phyloP scores from a whole-genome alignment of 2,888 invertebrate genomes.

The Lasioglossum malachurum region DNA sequence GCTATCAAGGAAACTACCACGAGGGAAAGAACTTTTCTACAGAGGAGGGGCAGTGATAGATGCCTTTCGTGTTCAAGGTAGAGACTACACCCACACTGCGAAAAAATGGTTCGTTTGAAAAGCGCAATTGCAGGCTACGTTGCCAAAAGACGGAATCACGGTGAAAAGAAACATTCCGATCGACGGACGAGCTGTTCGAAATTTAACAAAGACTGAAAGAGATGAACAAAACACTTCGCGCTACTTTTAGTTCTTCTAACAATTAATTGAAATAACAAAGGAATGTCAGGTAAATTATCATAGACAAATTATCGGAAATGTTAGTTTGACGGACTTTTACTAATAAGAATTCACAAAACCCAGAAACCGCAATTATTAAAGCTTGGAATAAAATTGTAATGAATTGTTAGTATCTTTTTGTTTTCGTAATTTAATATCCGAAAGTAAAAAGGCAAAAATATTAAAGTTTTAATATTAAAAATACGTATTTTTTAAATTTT shows the following conservation, averaged over 20 bases:
- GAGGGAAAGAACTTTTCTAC: background rate
- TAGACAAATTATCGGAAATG: background rate
- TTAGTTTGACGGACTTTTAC: background rate
- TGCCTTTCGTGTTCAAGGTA: background rate
- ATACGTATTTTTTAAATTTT: too few relatives aligned
- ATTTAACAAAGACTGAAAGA: background rate
- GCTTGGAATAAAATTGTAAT: background rate
- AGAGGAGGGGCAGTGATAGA: conserved; percentile 1
- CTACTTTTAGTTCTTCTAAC: background rate
- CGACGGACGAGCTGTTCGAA: too few relatives aligned
- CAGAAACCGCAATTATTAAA: background rate
- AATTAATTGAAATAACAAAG: background rate
- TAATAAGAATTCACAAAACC: background rate
- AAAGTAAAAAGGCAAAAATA: background rate
- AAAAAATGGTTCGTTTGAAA: background rate
- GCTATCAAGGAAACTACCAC: background rate
- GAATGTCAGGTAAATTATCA: background rate
- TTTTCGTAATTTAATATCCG: background rate
- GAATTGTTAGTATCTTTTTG: too few relatives aligned
- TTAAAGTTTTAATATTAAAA: too few relatives aligned
- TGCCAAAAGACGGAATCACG: background rate
- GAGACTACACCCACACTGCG: background rate
- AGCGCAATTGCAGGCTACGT: background rate
- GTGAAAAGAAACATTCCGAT: background rate
- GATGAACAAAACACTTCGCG: background rate